Percentiles rank a stretch among this genome's conserved stretches.
Evolutionary conservation across 2,888 invertebrate species (phyloP).

Genomic region (Thymelicus acteon): DNA sequence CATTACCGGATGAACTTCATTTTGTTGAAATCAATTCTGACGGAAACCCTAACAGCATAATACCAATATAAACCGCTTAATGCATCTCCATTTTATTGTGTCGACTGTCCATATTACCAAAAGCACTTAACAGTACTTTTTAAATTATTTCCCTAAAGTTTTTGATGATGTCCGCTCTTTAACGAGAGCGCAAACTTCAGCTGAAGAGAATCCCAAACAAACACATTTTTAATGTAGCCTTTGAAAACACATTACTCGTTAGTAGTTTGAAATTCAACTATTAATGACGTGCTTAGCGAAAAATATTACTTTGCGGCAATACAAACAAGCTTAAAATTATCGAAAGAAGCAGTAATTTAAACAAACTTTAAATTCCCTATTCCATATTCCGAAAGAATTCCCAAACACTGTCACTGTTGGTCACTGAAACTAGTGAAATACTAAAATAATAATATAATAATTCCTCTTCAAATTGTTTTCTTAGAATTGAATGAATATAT

Average conservation of each 20-base stretch:
- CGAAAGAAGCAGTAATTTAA: too few relatives aligned
- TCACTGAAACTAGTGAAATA: too few relatives aligned
- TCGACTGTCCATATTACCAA: slow-evolving; percentile 11
- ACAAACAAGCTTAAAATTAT: background rate
- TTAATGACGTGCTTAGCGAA: background rate
- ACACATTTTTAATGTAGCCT: slow-evolving; percentile 9
- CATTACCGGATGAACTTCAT: too few relatives aligned
- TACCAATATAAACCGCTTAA: background rate
- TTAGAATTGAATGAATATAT: too few relatives aligned
- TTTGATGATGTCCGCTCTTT: slow-evolving; percentile 7
- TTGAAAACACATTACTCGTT: slow-evolving; percentile 10
- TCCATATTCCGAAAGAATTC: too few relatives aligned
- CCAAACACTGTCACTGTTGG: too few relatives aligned
- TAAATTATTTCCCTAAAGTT: slow-evolving; percentile 11
- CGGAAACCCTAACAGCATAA: too few relatives aligned
- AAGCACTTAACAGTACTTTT: slow-evolving; percentile 10
- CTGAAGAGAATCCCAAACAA: background rate
- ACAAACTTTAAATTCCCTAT: too few relatives aligned
- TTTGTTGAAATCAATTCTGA: too few relatives aligned
- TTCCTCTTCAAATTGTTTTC: too few relatives aligned
- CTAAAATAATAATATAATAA: too few relatives aligned
- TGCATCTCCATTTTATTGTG: slow-evolving; percentile 3
- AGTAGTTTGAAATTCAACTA: background rate
- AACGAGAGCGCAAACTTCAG: slow-evolving; percentile 16
- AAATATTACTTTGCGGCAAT: background rate